Percentiles rank a stretch among this genome's conserved stretches.
These are phyloP conservation scores for Ficedula albicollis DNA, from an alignment of 2,797 vertebrate genomes.

Conservation along the genomic window DNA sequence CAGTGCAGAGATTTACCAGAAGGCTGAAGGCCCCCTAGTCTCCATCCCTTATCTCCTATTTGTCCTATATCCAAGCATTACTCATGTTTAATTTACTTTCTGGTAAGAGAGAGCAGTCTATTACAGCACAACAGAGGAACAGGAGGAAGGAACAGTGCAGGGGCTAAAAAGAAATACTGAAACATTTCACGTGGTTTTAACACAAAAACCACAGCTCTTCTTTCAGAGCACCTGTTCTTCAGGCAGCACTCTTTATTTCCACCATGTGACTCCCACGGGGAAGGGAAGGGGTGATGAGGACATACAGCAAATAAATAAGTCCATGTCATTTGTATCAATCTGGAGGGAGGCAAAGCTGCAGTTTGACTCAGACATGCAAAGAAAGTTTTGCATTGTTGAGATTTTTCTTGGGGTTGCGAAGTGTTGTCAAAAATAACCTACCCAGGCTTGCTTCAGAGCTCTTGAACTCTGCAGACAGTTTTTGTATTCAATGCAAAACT, in stretches of 20 bases:
- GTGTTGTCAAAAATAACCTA: background rate
- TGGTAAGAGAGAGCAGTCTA: background rate
- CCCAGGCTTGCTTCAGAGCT: background rate
- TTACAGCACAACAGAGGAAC: background rate
- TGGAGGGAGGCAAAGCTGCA: background rate
- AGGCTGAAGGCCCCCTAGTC: background rate
- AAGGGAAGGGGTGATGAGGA: background rate
- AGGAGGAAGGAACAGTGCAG: background rate
- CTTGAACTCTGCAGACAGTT: background rate
- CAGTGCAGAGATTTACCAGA: background rate
- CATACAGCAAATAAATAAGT: background rate
- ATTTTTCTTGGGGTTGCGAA: background rate
- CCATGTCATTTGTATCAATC: background rate
- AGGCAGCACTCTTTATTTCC: background rate
- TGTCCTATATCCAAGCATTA: background rate
- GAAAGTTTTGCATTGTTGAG: background rate
- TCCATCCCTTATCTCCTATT: background rate
- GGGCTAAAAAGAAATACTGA: background rate
- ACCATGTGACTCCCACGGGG: rapidly evolving
- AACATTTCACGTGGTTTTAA: background rate
- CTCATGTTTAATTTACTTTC: background rate
- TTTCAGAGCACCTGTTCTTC: background rate
- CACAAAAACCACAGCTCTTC: background rate
- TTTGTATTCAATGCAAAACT: background rate
- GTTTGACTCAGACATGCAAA: background rate